Base-by-base conservation (phyloP, 2,888 invertebrate species). In the Aproaerema taeniolella region DNA sequence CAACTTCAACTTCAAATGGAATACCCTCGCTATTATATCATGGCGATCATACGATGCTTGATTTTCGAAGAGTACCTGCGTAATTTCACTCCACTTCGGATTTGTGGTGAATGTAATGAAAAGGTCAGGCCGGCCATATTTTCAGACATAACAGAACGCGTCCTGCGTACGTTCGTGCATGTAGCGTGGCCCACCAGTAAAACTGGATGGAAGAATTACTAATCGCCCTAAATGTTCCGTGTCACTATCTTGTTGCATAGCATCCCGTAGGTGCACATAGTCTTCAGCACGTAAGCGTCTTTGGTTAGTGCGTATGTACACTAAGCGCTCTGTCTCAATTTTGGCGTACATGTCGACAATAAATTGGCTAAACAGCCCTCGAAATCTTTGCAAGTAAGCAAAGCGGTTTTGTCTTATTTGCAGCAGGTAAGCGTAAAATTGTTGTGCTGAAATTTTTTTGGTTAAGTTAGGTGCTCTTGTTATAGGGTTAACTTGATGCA, bases 181-280 rank as follows among this genome's bases (percentile, higher is more conserved):
- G 17, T 43, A 43, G 1, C 44, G 38, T 7, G 45, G 46, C 2
- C 42, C 32, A 1, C 46, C 47, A 3, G 38, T 48, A 39, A 45
- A 48, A 12, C 31, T 17, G 2, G 50, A 46, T 4, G 45, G 45
- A 1, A 46, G 17, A 12, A 48, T 42, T n/a, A 44, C 41, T 13
- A 43, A 24, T 2, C 20, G 35, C 0, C 47, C 46, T 2, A 47
- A 1, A 15, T 46, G 3, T 6, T 34, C 8, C 6, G 10, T 3
- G 15, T 43, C 12, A 0, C 7, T 13, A 33, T 45, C 40, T 9
- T 44, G 13, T 1, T 38, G 29, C 24, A 49, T 28, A 0, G 45
- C 45, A 9, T 46, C 49, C 2, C 16, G 10, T 1, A 49, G 15
- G 14, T 49, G 34, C 0, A 49, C 25, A 9, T 52, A 49, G 0